Conservation (phyloP, 2,797 vertebrate species). For the Delichon dasypus region DNA sequence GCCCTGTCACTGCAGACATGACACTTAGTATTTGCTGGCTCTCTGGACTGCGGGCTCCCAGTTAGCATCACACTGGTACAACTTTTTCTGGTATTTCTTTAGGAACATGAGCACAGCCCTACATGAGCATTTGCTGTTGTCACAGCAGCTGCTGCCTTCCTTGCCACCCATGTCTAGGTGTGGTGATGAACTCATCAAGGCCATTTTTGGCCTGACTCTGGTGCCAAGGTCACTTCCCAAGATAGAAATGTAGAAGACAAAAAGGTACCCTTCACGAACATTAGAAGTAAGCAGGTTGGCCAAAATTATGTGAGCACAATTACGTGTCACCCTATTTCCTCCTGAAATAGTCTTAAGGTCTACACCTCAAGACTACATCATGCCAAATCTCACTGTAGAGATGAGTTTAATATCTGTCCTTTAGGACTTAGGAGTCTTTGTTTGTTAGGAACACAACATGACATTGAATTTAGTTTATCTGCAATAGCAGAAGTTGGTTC, state of each 20-base stretch:
- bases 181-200: background rate
- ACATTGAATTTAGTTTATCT: background rate
- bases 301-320: background rate
- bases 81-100: background rate
- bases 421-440: background rate
- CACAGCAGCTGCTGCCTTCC: background rate
- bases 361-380: background rate
- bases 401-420: background rate
- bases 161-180: background rate
- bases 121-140: background rate
- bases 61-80: background rate
- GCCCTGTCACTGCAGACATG: background rate
- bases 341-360: background rate
- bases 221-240: background rate
- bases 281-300: background rate
- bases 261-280: background rate
- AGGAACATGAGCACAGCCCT: background rate
- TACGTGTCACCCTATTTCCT: rapidly evolving
- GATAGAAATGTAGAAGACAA: background rate
- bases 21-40: background rate
- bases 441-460: background rate
- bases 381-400: background rate
- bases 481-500: background rate
- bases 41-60: background rate
- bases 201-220: background rate